Evolutionary conservation across 1,140 invertebrate genomes (phyloP).

Genomic region (Nasonia giraulti): DNA sequence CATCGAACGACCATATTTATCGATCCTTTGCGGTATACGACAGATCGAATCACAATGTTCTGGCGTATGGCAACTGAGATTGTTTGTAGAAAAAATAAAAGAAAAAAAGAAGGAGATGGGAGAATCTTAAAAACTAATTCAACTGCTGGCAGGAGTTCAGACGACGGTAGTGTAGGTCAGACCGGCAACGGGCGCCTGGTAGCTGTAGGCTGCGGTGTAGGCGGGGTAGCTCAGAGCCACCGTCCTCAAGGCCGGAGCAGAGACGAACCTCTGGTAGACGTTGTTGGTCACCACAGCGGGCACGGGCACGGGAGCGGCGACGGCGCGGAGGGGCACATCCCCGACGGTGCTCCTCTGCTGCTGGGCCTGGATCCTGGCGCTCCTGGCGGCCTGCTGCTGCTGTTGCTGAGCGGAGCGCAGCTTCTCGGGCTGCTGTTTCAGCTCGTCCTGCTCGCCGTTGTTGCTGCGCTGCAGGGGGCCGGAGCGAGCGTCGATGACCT

Average conservation of each 20-base stretch:
- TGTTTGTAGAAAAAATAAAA: not conserved
- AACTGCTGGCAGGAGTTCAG: conserved; percentile 51
- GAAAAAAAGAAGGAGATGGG: not conserved
- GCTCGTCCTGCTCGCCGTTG: not conserved
- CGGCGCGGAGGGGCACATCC: conserved; percentile 42
- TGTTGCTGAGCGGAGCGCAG: conserved; percentile 49
- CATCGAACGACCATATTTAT: too few relatives aligned
- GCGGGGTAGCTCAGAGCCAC: conserved; percentile 60
- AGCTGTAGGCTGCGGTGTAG: conserved; percentile 66
- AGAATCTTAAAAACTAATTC: not conserved
- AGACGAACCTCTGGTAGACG: conserved; percentile 52
- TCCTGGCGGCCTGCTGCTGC: conserved; percentile 25
- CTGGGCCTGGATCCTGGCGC: conserved; percentile 35
- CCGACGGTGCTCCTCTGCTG: conserved; percentile 17
- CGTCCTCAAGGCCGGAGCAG: conserved; percentile 51
- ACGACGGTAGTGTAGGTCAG: conserved; percentile 62
- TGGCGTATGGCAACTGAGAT: too few relatives aligned
- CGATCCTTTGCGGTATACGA: too few relatives aligned
- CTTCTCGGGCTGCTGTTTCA: not conserved
- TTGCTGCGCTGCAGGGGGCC: conserved; percentile 51
- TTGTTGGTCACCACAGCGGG: conserved; percentile 35
- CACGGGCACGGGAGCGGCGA: conserved; percentile 34
- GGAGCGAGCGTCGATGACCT: conserved; percentile 66
- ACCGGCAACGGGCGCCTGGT: conserved; percentile 59
- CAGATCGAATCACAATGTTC: not conserved